phyloP scores from a whole-genome alignment of 2,113 vertebrate species.

The Phrynosoma blainvillii region DNA sequence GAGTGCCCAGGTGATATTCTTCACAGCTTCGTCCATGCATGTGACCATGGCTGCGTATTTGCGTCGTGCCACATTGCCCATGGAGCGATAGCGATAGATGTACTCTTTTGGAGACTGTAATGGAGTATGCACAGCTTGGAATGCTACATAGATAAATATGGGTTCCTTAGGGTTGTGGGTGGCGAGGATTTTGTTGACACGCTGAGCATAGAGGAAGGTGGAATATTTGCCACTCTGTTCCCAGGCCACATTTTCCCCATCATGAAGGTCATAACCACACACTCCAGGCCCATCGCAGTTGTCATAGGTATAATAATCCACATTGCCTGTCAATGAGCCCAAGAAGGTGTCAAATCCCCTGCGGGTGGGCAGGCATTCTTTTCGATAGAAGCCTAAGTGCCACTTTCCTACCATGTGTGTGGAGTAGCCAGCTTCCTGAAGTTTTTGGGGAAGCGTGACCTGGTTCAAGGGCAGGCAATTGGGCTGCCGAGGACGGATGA shows the following conservation, averaged over 20 bases:
- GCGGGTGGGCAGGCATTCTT: slow-evolving; percentile 93
- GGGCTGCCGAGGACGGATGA: slow-evolving; percentile 94
- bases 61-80: slow-evolving; percentile 90
- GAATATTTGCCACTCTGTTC: slow-evolving; percentile 92
- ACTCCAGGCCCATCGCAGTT: slow-evolving; percentile 90
- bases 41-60: slow-evolving; percentile 97
- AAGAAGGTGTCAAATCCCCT: slow-evolving; percentile 95
- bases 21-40: slow-evolving; percentile 92
- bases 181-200: slow-evolving; percentile 90
- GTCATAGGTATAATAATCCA: slow-evolving; percentile 95
- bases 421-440: slow-evolving; percentile 92
- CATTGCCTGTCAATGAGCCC: slow-evolving; percentile 93
- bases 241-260: slow-evolving; percentile 93
- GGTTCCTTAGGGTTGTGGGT: slow-evolving; percentile 86
- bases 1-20: slow-evolving; percentile 93
- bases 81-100: slow-evolving; percentile 88
- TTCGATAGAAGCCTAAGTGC: slow-evolving; percentile 98
- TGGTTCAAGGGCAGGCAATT: slow-evolving; percentile 94
- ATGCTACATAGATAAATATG: slow-evolving; percentile 94
- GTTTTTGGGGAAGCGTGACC: slow-evolving; percentile 92
- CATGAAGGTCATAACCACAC: slow-evolving; percentile 93
- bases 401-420: slow-evolving; percentile 99
- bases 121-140: slow-evolving; percentile 95
- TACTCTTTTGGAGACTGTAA: slow-evolving; percentile 93
- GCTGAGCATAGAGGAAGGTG: slow-evolving; percentile 91